Conservation (phyloP, 2,888 invertebrate species). For the Tanypteryx hageni region DNA sequence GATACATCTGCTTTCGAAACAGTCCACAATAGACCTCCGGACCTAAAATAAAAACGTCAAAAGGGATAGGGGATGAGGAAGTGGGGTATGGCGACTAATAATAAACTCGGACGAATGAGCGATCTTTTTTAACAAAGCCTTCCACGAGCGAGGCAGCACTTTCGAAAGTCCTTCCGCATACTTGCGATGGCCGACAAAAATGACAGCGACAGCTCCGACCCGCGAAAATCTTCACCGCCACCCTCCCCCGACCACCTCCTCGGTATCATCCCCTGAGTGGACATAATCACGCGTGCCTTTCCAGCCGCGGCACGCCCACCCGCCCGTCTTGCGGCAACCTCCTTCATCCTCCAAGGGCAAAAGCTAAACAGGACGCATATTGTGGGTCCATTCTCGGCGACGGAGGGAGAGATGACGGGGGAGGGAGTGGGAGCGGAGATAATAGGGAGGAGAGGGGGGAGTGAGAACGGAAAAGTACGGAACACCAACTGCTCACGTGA, state of each 20-base stretch:
- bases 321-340: background rate
- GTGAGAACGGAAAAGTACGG: slow-evolving; percentile 50
- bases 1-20: background rate
- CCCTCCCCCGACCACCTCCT: background rate
- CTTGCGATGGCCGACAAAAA: background rate
- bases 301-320: background rate
- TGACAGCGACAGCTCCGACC: background rate
- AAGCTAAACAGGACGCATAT: background rate
- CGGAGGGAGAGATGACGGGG: background rate
- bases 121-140: slow-evolving; percentile 13
- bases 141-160: background rate
- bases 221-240: background rate
- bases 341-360: background rate
- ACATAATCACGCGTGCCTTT: background rate
- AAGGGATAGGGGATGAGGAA: background rate
- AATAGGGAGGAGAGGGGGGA: background rate
- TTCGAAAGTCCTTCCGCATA: background rate
- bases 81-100: background rate
- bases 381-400: background rate
- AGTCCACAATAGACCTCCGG: slow-evolving; percentile 8
- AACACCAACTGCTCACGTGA: slow-evolving; percentile 50
- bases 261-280: background rate
- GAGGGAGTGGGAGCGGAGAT: background rate
- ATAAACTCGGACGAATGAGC: background rate
- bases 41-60: background rate